Conservation (phyloP, 2,797 vertebrate genomes). For the Acrossocheilus wenchowensis region DNA sequence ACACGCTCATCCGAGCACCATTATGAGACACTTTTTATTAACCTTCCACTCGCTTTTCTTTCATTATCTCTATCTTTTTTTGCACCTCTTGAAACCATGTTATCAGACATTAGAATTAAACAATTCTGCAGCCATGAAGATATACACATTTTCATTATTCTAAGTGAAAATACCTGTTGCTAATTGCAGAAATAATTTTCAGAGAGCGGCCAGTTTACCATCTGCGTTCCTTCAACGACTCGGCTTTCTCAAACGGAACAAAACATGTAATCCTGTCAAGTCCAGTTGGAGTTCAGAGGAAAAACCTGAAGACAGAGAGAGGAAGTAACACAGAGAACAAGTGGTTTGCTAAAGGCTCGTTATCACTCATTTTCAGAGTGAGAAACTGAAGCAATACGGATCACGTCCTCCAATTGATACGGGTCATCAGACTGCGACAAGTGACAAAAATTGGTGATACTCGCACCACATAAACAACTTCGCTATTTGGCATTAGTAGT, state of each 20-base stretch:
- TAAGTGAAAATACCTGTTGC: background rate
- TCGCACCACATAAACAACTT: background rate
- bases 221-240: background rate
- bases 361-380: constrained; percentile 14
- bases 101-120: background rate
- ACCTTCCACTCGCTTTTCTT: background rate
- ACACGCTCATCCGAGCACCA: background rate
- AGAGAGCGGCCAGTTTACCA: background rate
- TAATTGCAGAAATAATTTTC: background rate
- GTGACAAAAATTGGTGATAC: background rate
- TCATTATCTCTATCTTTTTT: background rate
- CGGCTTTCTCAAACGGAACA: background rate
- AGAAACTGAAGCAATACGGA: constrained; percentile 32
- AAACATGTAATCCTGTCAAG: background rate
- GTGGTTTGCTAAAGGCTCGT: constrained; percentile 23
- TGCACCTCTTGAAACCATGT: background rate
- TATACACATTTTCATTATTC: background rate
- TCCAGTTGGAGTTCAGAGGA: background rate
- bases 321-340: background rate
- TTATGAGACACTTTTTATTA: constrained; percentile 18
- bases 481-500: background rate
- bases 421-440: constrained; percentile 6
- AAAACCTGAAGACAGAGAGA: background rate
- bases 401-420: constrained; percentile 14
- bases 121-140: background rate